phyloP scores from a whole-genome alignment of 2,797 vertebrate species.

The Aratinga solstitialis region DNA sequence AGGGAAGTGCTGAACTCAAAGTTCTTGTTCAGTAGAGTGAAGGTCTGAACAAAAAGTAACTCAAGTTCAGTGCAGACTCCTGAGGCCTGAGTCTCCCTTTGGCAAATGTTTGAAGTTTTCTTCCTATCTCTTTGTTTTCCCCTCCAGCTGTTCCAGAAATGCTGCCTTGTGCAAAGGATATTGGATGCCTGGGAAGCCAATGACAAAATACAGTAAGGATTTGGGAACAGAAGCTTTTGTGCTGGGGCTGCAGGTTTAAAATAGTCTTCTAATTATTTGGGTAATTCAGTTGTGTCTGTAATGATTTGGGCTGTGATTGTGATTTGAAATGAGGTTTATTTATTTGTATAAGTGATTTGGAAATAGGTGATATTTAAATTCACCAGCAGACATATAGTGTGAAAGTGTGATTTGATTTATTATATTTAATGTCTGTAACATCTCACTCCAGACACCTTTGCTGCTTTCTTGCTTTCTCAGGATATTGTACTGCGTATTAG shows the following conservation, averaged over 20 bases:
- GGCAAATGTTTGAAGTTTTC: background rate
- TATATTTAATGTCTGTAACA: background rate
- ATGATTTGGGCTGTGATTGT: rapidly evolving
- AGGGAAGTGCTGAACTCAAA: background rate
- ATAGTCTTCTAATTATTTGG: background rate
- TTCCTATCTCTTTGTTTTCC: background rate
- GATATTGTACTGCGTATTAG: background rate
- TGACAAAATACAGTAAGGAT: slow-evolving; percentile 92
- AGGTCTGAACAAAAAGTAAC: background rate
- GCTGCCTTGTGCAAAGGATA: slow-evolving; percentile 92
- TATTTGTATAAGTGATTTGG: background rate
- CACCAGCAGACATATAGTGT: rapidly evolving
- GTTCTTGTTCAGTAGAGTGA: background rate
- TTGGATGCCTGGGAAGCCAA: slow-evolving; percentile 97
- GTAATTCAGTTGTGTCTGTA: background rate
- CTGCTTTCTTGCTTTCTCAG: background rate
- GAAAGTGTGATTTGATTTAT: background rate
- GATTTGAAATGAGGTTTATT: background rate
- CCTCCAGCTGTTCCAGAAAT: slow-evolving; percentile 92
- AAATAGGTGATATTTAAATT: background rate
- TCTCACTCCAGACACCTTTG: background rate
- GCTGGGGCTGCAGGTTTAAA: background rate
- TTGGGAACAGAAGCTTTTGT: no score
- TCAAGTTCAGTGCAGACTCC: rapidly evolving
- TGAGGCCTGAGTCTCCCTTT: rapidly evolving